phyloP scores from a whole-genome alignment of 1,140 invertebrate species.

The Colletes gigas region DNA sequence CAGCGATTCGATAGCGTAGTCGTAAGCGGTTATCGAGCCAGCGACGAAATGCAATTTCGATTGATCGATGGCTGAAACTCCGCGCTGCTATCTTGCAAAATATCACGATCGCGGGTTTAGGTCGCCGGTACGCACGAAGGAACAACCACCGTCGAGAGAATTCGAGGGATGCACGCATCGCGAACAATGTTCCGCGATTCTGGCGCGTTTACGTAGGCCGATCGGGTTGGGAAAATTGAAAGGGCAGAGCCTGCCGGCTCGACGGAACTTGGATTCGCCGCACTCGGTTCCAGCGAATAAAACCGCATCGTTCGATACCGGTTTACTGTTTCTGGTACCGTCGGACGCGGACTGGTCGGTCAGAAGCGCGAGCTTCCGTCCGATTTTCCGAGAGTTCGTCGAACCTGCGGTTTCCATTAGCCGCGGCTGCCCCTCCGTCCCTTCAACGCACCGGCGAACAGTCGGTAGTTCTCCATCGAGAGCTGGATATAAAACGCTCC shows the following conservation, averaged over 20 bases:
- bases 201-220: not conserved
- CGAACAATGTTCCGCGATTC: not conserved
- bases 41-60: too few relatives aligned
- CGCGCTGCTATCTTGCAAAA: too few relatives aligned
- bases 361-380: slow-evolving; percentile 26
- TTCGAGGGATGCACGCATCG: not conserved
- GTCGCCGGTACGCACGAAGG: too few relatives aligned
- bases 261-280: not conserved
- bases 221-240: not conserved
- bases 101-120: not conserved
- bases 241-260: not conserved
- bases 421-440: not conserved
- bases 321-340: slow-evolving; percentile 9
- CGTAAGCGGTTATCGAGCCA: too few relatives aligned
- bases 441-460: not conserved
- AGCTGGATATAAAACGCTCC: slow-evolving; percentile 12
- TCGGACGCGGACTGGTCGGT: slow-evolving; percentile 8
- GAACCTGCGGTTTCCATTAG: slow-evolving; percentile 48
- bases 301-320: slow-evolving; percentile 42
- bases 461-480: slow-evolving; percentile 17
- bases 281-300: not conserved
- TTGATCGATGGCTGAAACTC: too few relatives aligned
- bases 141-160: not conserved
- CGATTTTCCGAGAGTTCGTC: slow-evolving; percentile 41
- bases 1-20: too few relatives aligned